Percentiles rank a stretch among this genome's conserved stretches.
Evolutionary conservation across 2,888 invertebrate species (phyloP).

Genomic region (Bugula neritina): DNA sequence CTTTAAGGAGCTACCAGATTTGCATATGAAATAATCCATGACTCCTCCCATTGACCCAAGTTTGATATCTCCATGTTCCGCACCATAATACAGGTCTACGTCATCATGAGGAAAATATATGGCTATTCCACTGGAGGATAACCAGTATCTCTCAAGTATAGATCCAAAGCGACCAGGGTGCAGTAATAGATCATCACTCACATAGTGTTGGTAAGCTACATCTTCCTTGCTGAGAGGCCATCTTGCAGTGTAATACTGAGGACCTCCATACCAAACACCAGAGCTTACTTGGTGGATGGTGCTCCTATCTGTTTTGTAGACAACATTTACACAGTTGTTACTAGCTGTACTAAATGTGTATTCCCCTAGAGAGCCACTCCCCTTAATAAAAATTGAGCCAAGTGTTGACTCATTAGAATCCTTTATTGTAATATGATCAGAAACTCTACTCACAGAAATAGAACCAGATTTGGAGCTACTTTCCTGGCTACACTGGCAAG

Average conservation of each 20-base stretch:
- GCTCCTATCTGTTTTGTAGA: not conserved
- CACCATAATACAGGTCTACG: not conserved
- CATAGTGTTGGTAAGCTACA: conserved; percentile 24
- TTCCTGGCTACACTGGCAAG: not conserved
- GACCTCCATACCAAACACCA: conserved; percentile 4
- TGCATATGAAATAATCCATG: conserved; percentile 4
- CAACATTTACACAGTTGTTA: not conserved
- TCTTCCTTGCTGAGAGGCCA: conserved; percentile 31
- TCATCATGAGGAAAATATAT: conserved; percentile 62
- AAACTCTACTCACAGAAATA: not conserved
- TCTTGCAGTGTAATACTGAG: conserved; percentile 21
- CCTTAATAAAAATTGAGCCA: not conserved
- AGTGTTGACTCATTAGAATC: not conserved
- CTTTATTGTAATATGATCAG: not conserved
- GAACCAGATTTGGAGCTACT: not conserved
- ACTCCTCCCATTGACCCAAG: conserved; percentile 62
- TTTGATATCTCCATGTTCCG: conserved; percentile 56
- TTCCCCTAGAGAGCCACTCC: not conserved
- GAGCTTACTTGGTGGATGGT: not conserved
- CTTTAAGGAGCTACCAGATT: conserved; percentile 32
- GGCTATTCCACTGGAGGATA: conserved; percentile 66
- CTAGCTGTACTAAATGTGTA: not conserved
- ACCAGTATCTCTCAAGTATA: conserved; percentile 64
- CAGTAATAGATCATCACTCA: conserved; percentile 27
- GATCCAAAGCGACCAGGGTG: conserved; percentile 58